phyloP scores from a whole-genome alignment of 1,140 invertebrate species.

The Leptonema lineaticorne region DNA sequence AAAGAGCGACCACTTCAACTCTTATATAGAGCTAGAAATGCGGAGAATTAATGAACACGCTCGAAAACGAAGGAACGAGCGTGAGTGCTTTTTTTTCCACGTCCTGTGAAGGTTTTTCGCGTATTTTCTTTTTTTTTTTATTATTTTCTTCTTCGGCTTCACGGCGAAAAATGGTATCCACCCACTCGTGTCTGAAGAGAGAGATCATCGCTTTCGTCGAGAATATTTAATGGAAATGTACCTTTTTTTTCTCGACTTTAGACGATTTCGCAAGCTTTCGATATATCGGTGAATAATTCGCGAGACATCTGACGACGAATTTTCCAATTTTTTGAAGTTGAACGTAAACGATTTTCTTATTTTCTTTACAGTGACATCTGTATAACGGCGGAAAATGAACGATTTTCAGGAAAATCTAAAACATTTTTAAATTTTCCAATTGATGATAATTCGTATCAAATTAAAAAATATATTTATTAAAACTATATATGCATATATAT shows the following conservation, averaged over 20 bases:
- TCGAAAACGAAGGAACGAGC: constrained; percentile 7
- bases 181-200: background rate
- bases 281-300: background rate
- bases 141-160: background rate
- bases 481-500: no score
- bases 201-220: constrained; percentile 11
- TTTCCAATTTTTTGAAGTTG: background rate
- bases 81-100: constrained; percentile 3
- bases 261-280: background rate
- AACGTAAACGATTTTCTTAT: background rate
- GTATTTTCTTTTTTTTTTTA: background rate
- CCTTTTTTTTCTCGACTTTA: background rate
- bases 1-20: constrained; percentile 10
- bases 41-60: constrained; percentile 21
- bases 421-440: no score
- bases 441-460: no score
- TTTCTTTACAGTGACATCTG: background rate
- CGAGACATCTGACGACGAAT: background rate
- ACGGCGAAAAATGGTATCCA: background rate
- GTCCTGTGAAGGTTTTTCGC: no score
- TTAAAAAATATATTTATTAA: no score
- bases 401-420: no score
- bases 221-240: constrained; percentile 18
- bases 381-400: background rate
- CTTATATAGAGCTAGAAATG: constrained; percentile 14